A percentile compares a stretch with the other conserved stretches of the same genome.
These are phyloP conservation scores for Danaus melanippus DNA, from an alignment of 1,140 invertebrate genomes.

Conservation along the genomic window DNA sequence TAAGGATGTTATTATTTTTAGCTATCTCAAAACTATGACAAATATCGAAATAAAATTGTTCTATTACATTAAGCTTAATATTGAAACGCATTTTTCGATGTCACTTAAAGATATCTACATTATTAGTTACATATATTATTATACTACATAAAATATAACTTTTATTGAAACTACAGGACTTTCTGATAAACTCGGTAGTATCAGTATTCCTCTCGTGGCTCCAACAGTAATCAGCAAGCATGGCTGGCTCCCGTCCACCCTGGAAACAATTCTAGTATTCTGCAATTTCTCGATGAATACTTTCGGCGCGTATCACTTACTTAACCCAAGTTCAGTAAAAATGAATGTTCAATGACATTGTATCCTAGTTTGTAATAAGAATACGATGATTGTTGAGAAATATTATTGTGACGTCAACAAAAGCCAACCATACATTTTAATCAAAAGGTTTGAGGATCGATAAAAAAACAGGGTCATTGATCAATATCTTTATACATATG, in stretches of 20 bases:
- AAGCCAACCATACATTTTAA: conserved; percentile 1
- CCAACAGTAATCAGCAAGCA: conserved; percentile 13
- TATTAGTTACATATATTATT: too few relatives aligned
- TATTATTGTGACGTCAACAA: conserved; percentile 1
- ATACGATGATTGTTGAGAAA: neutral
- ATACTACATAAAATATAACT: neutral
- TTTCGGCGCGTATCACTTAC: conserved; percentile 1
- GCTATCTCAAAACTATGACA: too few relatives aligned
- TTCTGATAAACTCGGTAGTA: neutral
- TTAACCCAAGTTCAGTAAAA: neutral
- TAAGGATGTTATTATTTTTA: too few relatives aligned
- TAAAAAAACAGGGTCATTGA: too few relatives aligned
- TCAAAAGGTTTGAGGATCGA: neutral
- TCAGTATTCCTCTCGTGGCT: conserved; percentile 5
- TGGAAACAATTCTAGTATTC: conserved; percentile 9
- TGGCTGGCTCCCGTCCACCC: conserved; percentile 8
- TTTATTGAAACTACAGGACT: neutral
- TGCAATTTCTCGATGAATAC: conserved; percentile 2
- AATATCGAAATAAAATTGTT: too few relatives aligned
- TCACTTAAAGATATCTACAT: too few relatives aligned
- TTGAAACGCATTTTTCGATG: too few relatives aligned
- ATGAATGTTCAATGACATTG: too few relatives aligned
- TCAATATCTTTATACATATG: too few relatives aligned
- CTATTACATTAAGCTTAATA: too few relatives aligned
- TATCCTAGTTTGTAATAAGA: too few relatives aligned